A percentile compares a stretch with the other conserved stretches of the same genome.
Conservation (phyloP, 1,140 invertebrate species). For the Saxidomus purpurata region DNA sequence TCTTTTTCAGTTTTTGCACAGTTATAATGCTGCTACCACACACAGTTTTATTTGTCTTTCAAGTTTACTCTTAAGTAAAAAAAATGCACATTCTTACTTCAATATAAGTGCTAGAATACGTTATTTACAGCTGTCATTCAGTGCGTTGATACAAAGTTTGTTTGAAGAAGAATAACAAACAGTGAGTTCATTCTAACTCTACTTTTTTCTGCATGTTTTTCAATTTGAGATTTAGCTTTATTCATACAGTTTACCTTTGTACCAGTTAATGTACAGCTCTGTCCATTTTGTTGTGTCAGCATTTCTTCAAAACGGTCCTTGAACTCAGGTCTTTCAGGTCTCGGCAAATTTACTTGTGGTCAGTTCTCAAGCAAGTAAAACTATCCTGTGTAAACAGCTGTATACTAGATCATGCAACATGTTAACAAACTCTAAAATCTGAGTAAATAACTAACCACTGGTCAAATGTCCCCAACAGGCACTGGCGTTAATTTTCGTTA, state of each 20-base stretch:
- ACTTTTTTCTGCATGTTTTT: too few species aligned
- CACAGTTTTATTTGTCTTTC: too few species aligned
- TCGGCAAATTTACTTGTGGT: constrained; percentile 29
- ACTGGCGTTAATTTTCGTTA: neutral
- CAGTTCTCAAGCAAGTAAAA: constrained; percentile 1
- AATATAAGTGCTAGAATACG: neutral
- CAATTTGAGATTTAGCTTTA: too few species aligned
- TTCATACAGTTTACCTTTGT: too few species aligned
- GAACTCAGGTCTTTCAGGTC: neutral
- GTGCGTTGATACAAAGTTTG: neutral
- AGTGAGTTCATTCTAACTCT: too few species aligned
- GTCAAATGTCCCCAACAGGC: constrained; percentile 21
- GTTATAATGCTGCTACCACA: neutral
- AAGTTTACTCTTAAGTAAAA: too few species aligned
- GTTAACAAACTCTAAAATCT: constrained; percentile 3
- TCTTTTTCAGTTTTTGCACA: neutral
- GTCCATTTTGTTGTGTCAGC: neutral
- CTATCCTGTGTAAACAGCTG: neutral
- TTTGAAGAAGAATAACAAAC: too few species aligned
- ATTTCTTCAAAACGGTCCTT: neutral
- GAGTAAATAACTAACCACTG: constrained; percentile 17
- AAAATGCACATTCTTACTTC: too few species aligned
- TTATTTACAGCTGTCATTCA: neutral
- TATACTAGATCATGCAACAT: neutral
- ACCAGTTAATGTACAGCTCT: neutral